phyloP scores from a whole-genome alignment of 2,113 vertebrate genomes.

The Lophura nycthemera region DNA sequence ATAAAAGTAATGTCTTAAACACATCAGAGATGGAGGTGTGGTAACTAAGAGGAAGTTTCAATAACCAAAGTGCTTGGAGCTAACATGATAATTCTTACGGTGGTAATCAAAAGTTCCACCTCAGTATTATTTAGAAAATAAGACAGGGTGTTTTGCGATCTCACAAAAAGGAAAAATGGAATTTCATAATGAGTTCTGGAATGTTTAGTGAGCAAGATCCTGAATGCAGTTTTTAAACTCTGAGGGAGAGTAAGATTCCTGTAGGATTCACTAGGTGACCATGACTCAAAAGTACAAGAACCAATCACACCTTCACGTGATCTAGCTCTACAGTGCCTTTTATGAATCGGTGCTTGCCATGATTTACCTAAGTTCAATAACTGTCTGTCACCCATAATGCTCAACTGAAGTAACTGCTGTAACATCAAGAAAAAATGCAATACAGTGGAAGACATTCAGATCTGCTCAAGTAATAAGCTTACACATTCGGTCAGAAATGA shows the following conservation, averaged over 20 bases:
- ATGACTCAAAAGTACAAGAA: neutral
- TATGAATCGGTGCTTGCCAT: neutral
- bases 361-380: neutral
- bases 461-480: neutral
- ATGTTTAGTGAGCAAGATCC: neutral
- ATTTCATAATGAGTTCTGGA: neutral
- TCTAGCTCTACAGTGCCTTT: neutral
- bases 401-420: neutral
- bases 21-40: neutral
- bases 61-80: neutral
- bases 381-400: neutral
- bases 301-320: neutral
- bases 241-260: neutral
- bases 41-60: neutral
- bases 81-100: neutral
- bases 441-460: neutral
- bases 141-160: neutral
- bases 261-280: neutral
- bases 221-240: neutral
- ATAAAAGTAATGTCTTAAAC: neutral
- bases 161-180: neutral
- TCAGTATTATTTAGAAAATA: neutral
- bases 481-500: neutral
- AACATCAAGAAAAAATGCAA: neutral
- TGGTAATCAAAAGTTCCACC: neutral